Evolutionary conservation across 2,797 vertebrate genomes (phyloP), one percentile per base, ranked within the genome.

Genomic region (Tympanoctomys barrerae): DNA sequence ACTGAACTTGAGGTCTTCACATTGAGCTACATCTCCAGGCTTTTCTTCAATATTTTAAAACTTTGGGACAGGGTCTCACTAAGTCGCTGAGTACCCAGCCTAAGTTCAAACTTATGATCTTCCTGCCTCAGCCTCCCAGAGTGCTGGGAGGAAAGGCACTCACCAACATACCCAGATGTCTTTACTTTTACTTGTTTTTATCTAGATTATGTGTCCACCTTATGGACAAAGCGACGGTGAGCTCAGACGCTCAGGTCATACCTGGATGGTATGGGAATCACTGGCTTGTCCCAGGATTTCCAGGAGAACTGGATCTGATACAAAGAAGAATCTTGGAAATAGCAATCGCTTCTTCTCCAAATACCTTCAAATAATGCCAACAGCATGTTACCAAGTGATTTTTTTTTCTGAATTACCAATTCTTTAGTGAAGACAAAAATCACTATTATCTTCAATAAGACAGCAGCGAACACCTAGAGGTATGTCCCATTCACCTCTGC

Each of bases 231-330:
- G 49, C 22, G 2, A 81, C 4, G 66, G 39, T 59, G 21, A 36
- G 39, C 64, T 64, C 5, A 81, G 71, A 81, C 7, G 62, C 19
- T 91, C 59, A 31, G 6, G 33, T 36, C 61, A 2, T 98, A 99
- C 98, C 98, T 99, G 98, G 93, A 99, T 98, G 81, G 98, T 98
- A 36, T 99, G 98, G 62, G 98, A 99, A 97, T 99, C 98, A 92
- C 98, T 99, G 95, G 98, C 98, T 98, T 98, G 98, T 92, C 98
- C 98, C 87, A 99, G 98, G 98, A 99, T 99, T 98, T 99, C 98
- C 96, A 99, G 97, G 93, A 99, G 98, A 86, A 95, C 98, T 87
- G 98, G 98, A 95, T 99, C 98, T 62, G 98, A 99, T 64, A 99
- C 98, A 94, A 99, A 99, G 97, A 99, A 99, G 97, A 99, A 99